Base-by-base conservation (phyloP, 2,113 vertebrate species). In the Drymodes brunneopygia region DNA sequence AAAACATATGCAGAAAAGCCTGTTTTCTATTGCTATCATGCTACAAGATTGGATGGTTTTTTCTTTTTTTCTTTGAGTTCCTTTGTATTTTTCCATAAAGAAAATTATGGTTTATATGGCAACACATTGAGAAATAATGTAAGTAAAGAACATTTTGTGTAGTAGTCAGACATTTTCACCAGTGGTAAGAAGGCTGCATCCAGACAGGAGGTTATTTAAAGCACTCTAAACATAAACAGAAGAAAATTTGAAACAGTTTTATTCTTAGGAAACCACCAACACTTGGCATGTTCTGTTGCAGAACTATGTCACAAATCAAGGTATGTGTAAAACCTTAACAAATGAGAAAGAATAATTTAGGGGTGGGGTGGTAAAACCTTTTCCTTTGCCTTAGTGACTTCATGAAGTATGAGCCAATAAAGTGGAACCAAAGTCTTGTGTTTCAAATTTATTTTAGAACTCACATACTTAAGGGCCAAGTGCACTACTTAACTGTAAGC, bases 91-190 rank as follows among this genome's bases (percentile, higher is more conserved):
- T 57, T 84, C 22, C 15, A 58, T 57, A 57, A 58, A 56, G 40
- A 25, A 93, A 93, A 91, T 65, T 24, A 74, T 10, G 8, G 72
- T 73, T 80, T 84, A 50, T 86, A 79, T 35, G 12, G 62, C 44
- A 77, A 81, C 67, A 67, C 66, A 57, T 42, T n/a, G 50, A 91
- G 67, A 94, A 90, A 88, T 27, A 82, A 65, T 61, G 15, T 11
- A 80, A 82, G 71, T 72, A 73, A 88, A 83, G 31, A 25, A 29
- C 24, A 45, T 91, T 91, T 77, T 65, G n/a, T 3, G 2, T 35
- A 64, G 38, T 5, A 88, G 51, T 22, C 38, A 80, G 28, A 80
- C 22, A 24, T 70, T 77, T 86, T 62, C 51, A 73, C 35, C 60
- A 66, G 14, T 16, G 56, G 24, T 71, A 84, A 71, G 25, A 78